Conservation (phyloP, 23 tunicate species). For the Clavelina lepadiformis region DNA sequence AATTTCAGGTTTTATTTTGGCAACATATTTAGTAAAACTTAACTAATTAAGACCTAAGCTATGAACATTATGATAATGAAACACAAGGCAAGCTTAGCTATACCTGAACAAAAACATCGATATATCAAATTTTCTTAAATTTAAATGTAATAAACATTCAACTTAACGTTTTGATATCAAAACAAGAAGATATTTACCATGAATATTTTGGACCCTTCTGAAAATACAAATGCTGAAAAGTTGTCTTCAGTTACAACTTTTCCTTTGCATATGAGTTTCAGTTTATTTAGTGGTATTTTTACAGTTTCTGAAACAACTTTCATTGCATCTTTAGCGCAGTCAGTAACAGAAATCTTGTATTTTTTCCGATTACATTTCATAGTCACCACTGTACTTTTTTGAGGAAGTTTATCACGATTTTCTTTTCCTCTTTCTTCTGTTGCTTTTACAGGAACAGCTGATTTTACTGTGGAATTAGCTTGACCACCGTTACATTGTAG, state of each 20-base stretch:
- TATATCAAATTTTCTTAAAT: no score
- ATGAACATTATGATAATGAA: no score
- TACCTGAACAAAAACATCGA: no score
- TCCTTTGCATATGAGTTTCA: slow-evolving; percentile 55
- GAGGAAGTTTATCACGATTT: not conserved
- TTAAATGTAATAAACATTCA: no score
- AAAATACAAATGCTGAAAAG: slow-evolving; percentile 16
- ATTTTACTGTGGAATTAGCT: not conserved
- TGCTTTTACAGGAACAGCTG: not conserved
- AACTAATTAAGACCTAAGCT: no score
- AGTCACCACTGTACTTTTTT: not conserved
- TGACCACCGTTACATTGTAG: not conserved
- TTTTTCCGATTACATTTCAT: slow-evolving; percentile 21
- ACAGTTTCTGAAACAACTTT: slow-evolving; percentile 11
- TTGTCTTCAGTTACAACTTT: slow-evolving; percentile 41
- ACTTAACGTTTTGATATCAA: no score
- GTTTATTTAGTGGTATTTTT: slow-evolving; percentile 15
- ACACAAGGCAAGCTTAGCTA: no score
- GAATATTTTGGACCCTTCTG: slow-evolving; percentile 17
- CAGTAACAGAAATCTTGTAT: slow-evolving; percentile 3
- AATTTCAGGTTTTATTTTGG: no score
- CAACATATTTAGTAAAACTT: no score
- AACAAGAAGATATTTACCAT: slow-evolving; percentile 8
- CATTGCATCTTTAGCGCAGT: slow-evolving; percentile 11
- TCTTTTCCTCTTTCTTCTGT: not conserved